Evolutionary conservation across 2,797 vertebrate species (phyloP), one percentile per base, ranked within the genome.

Genomic region (Chelmon rostratus): DNA sequence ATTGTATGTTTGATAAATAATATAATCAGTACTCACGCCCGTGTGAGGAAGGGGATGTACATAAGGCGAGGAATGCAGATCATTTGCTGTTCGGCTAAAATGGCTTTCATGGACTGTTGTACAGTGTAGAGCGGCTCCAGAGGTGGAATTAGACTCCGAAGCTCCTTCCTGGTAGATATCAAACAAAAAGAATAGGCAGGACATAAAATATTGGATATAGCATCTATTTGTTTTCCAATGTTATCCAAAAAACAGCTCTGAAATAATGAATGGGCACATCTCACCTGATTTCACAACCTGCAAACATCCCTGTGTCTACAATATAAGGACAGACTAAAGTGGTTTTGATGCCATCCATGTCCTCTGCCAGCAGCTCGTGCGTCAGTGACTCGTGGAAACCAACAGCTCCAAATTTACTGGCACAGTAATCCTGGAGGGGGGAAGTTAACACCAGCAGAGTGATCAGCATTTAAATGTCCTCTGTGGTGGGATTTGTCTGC

Each of bases 301-400:
- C 85, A 44, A 95, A 94, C 93, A 94, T 94, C 71, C 93, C 93
- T 0, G 93, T 94, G 79, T 95, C 87, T 0, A 95, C 91, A 16
- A 95, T 94, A 61, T 93, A 95, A 6, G 94, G 93, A 57, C 94
- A 95, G 16, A 95, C 88, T 16, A 95, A 86, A 13, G 94, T 94
- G 31, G 93, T 95, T 86, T 95, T 95, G 76, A 95, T 91, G 42
- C 91, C 91, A 6, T 80, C 68, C 33, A 93, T 69, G 12, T 91
- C 80, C 49, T 95, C 93, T 47, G 92, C 91, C 1, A 83, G 86
- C 64, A 96, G 47, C 61, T 93, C 89, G 2, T 95, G 94, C 16
- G 93, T 91, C 81, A 96, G 85, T 3, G 95, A 95, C 88, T 96
- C 93, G 1, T 95, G 94, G 86, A 95, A 95, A 37, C 95, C 94